phyloP scores from a whole-genome alignment of 64 coral and sea anemone species.

The Porites australiensis region DNA sequence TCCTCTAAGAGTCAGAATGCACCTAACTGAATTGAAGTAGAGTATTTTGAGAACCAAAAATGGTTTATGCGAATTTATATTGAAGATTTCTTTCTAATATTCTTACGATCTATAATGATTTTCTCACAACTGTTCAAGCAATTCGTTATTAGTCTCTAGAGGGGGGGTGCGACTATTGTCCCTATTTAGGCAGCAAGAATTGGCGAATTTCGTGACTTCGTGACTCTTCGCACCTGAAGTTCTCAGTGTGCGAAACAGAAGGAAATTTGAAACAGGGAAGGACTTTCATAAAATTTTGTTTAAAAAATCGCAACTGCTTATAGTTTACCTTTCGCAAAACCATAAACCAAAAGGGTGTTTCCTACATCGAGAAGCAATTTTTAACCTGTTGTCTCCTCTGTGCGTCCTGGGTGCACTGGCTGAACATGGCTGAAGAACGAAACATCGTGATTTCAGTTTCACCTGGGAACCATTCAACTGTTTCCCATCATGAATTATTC shows the following conservation, averaged over 20 bases:
- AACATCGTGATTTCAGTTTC: too few species aligned
- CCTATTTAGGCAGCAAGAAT: not conserved
- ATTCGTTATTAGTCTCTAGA: constrained; percentile 76
- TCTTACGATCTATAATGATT: constrained; percentile 29
- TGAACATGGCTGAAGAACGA: too few species aligned
- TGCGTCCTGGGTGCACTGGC: too few species aligned
- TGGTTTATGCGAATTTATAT: not conserved
- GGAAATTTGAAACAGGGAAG: not conserved
- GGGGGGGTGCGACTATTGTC: constrained; percentile 82
- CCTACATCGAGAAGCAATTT: too few species aligned
- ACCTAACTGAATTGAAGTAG: not conserved
- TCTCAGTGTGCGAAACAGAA: not conserved
- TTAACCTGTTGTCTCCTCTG: too few species aligned
- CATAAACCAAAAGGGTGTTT: not conserved
- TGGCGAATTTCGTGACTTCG: not conserved
- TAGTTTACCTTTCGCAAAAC: not conserved
- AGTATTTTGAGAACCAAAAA: constrained; percentile 7
- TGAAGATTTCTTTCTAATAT: not conserved
- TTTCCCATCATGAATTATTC: too few species aligned
- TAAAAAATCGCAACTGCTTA: too few species aligned
- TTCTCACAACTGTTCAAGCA: constrained; percentile 54
- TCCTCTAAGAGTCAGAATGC: not conserved
- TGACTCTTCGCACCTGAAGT: not conserved
- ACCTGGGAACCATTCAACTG: too few species aligned
- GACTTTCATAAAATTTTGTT: too few species aligned